These are phyloP conservation scores for Hetaerina titia DNA, from an alignment of 2,888 invertebrate species.

Conservation along the genomic window DNA sequence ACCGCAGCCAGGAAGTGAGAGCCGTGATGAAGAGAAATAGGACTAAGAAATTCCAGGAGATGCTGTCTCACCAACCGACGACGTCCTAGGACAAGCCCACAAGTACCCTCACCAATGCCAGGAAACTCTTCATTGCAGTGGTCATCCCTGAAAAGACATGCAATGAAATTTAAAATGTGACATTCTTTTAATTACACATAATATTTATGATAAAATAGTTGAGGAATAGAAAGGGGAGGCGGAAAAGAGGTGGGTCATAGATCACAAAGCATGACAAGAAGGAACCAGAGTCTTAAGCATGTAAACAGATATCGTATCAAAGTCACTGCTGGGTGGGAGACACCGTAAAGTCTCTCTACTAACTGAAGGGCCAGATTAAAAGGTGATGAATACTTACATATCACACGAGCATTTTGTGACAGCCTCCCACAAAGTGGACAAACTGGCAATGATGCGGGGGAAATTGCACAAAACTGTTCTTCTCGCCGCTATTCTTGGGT, in stretches of 20 bases:
- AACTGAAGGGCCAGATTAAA: not conserved
- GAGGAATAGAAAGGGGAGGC: not conserved
- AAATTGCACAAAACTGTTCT: slow-evolving; percentile 88
- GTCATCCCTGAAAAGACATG: not conserved
- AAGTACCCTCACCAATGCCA: slow-evolving; percentile 48
- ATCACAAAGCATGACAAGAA: not conserved
- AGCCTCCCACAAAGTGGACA: slow-evolving; percentile 89
- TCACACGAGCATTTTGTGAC: slow-evolving; percentile 78
- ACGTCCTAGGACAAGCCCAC: slow-evolving; percentile 78
- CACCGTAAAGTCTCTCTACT: not conserved
- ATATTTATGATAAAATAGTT: not conserved
- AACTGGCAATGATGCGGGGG: slow-evolving; percentile 89
- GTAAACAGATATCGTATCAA: too few species aligned
- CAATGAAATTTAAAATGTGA: not conserved
- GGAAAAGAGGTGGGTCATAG: not conserved
- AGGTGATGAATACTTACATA: slow-evolving; percentile 76
- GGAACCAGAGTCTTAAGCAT: too few species aligned
- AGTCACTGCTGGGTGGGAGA: not conserved
- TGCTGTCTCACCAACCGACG: slow-evolving; percentile 87
- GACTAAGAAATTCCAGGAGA: slow-evolving; percentile 89
- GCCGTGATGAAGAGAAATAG: slow-evolving; percentile 90
- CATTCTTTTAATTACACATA: not conserved
- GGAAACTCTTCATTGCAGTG: slow-evolving; percentile 22
- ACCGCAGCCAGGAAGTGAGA: slow-evolving; percentile 89
- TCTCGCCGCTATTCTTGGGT: slow-evolving; percentile 81